Evolutionary conservation across 2,888 invertebrate species (phyloP).

Genomic region (Agrochola macilenta): DNA sequence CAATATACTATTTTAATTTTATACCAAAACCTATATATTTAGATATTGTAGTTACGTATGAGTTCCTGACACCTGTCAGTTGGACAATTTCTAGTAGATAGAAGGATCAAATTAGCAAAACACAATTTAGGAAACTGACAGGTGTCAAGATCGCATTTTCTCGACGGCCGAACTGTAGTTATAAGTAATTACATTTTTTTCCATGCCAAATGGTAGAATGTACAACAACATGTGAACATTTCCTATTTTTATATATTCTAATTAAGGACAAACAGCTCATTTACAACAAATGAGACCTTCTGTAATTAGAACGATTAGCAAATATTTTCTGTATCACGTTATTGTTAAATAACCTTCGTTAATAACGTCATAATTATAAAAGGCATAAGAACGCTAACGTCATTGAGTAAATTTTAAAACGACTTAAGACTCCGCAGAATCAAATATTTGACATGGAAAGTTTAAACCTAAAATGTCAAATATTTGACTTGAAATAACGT

Average conservation of each 20-base stretch:
- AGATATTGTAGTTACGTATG: neutral
- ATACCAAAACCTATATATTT: neutral
- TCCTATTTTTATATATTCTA: neutral
- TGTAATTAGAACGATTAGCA: conserved; percentile 27
- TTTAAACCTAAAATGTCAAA: no score
- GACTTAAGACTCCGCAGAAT: neutral
- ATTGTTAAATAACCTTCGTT: conserved; percentile 37
- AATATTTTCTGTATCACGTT: conserved; percentile 27
- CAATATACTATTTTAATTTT: neutral
- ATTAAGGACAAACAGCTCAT: conserved; percentile 8
- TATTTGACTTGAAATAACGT: no score
- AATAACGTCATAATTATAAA: conserved; percentile 12
- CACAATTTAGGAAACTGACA: no score
- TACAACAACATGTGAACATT: neutral
- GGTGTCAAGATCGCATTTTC: no score
- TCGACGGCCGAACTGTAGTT: no score
- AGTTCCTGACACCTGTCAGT: no score
- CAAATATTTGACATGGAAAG: no score
- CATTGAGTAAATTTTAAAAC: neutral
- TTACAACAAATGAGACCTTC: conserved; percentile 24
- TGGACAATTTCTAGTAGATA: no score
- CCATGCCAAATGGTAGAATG: no score
- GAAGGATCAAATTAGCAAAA: no score
- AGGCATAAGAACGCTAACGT: no score
- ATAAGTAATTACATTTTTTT: no score